A percentile compares a stretch with the other conserved stretches of the same genome.
These are phyloP conservation scores for Penelope pileata DNA, from an alignment of 2,113 vertebrate genomes.

Conservation along the genomic window DNA sequence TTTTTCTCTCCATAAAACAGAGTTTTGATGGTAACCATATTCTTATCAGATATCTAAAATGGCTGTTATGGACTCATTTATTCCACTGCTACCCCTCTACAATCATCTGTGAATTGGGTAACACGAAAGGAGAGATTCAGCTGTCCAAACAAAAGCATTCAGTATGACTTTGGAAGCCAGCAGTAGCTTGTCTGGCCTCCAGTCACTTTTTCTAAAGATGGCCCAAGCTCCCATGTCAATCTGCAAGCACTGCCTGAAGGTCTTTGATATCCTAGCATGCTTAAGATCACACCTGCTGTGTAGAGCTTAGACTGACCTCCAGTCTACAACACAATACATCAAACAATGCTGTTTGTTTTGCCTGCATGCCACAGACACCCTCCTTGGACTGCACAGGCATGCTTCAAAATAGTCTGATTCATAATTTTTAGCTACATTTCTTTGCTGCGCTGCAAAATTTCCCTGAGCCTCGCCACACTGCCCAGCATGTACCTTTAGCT, in stretches of 20 bases:
- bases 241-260: background rate
- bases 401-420: background rate
- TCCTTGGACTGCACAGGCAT: background rate
- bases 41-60: background rate
- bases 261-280: background rate
- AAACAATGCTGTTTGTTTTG: background rate
- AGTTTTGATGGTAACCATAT: background rate
- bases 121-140: background rate
- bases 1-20: background rate
- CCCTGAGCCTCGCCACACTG: background rate
- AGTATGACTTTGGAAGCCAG: background rate
- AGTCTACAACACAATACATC: background rate
- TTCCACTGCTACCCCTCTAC: background rate
- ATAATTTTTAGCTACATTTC: background rate
- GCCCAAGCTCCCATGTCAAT: background rate
- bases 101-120: background rate
- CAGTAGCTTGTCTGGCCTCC: background rate
- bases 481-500: conserved; percentile 78
- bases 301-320: background rate
- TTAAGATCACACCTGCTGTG: background rate
- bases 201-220: background rate
- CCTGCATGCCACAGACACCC: background rate
- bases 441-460: background rate
- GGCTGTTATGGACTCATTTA: background rate
- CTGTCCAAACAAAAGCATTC: background rate